Conservation (phyloP, 2,113 vertebrate species). For the Ochotona princeps region DNA sequence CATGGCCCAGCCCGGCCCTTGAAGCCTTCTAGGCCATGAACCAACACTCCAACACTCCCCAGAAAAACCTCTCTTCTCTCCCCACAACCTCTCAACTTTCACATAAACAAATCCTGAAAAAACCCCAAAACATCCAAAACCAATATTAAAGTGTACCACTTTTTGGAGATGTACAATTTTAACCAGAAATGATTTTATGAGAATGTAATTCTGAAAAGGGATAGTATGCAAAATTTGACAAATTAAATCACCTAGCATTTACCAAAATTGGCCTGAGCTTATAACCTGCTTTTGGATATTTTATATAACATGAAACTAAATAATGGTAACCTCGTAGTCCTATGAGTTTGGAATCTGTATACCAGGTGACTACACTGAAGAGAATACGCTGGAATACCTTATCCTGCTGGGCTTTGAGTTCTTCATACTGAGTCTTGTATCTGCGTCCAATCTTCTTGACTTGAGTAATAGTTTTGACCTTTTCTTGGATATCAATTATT, state of each 20-base stretch:
- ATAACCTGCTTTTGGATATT: not conserved
- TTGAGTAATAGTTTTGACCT: slow-evolving; percentile 94
- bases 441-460: slow-evolving; percentile 98
- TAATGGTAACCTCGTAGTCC: not conserved
- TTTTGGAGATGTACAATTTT: not conserved
- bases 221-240: not conserved
- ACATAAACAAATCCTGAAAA: no score
- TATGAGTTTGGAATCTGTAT: slow-evolving; percentile 27
- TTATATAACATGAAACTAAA: slow-evolving; percentile 47
- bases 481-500: slow-evolving; percentile 93
- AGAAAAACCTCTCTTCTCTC: no score
- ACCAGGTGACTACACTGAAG: not conserved
- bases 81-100: no score
- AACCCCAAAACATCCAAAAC: no score
- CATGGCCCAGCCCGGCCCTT: no score
- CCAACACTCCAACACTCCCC: no score
- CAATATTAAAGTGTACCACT: no score
- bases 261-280: slow-evolving; percentile 22
- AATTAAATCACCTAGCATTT: slow-evolving; percentile 11
- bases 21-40: no score
- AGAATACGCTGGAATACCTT: slow-evolving; percentile 86
- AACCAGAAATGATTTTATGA: not conserved
- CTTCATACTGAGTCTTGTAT: slow-evolving; percentile 98
- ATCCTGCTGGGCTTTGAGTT: slow-evolving; percentile 94
- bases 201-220: not conserved